These are phyloP conservation scores for Pagrus major DNA, from an alignment of 2,113 vertebrate genomes.

Conservation along the genomic window DNA sequence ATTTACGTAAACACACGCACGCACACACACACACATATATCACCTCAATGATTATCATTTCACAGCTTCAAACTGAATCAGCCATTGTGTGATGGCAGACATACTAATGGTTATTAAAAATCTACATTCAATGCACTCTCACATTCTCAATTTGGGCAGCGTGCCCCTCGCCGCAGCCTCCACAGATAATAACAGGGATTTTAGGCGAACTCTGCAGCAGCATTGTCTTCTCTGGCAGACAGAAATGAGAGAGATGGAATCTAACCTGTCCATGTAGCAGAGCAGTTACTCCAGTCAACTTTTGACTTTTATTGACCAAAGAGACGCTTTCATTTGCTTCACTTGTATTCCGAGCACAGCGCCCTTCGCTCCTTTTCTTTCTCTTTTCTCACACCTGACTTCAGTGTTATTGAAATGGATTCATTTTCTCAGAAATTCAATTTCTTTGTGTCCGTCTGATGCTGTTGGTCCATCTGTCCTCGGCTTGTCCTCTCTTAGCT, in stretches of 20 bases:
- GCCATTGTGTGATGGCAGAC: slow-evolving; percentile 34
- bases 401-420: slow-evolving; percentile 21
- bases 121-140: slow-evolving; percentile 59
- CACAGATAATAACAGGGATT: slow-evolving; percentile 63
- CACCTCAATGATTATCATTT: slow-evolving; percentile 58
- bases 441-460: slow-evolving; percentile 30
- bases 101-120: slow-evolving; percentile 67
- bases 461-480: slow-evolving; percentile 20
- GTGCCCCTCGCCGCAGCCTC: slow-evolving; percentile 48
- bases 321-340: slow-evolving; percentile 45
- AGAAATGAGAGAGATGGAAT: slow-evolving; percentile 54
- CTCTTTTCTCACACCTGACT: slow-evolving; percentile 26
- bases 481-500: slow-evolving; percentile 2
- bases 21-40: slow-evolving; percentile 9
- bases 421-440: slow-evolving; percentile 58
- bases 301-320: slow-evolving; percentile 59
- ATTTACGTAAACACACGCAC: background rate
- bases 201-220: slow-evolving; percentile 29
- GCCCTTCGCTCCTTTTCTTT: slow-evolving; percentile 18
- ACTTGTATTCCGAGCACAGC: slow-evolving; percentile 48
- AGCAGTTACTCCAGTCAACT: slow-evolving; percentile 52
- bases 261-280: slow-evolving; percentile 31
- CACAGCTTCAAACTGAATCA: slow-evolving; percentile 47
- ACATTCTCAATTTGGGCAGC: slow-evolving; percentile 48
- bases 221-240: slow-evolving; percentile 49